Evolutionary conservation across 1,140 invertebrate genomes (phyloP).

Genomic region (Bradysia coprophila): DNA sequence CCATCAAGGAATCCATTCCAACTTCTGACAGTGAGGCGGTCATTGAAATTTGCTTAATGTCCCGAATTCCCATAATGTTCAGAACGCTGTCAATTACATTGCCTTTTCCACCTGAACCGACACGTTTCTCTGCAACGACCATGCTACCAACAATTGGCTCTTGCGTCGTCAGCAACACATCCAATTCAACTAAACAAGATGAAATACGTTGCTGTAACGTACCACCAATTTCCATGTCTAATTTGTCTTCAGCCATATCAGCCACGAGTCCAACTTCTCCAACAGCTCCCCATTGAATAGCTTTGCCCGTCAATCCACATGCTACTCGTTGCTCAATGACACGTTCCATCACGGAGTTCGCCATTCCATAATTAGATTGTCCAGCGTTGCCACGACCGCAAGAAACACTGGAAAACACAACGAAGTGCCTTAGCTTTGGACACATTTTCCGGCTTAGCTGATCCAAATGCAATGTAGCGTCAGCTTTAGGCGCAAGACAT

Average conservation of each 20-base stretch:
- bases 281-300: conserved; percentile 52
- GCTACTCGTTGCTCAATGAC: conserved; percentile 38
- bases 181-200: conserved; percentile 49
- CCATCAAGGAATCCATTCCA: conserved; percentile 81
- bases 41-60: conserved; percentile 41
- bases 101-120: conserved; percentile 29
- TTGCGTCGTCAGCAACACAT: conserved; percentile 43
- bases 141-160: conserved; percentile 54
- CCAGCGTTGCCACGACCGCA: conserved; percentile 78
- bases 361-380: conserved; percentile 72
- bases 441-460: conserved; percentile 33
- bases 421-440: conserved; percentile 38
- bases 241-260: conserved; percentile 62
- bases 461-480: conserved; percentile 39
- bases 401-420: conserved; percentile 73
- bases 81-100: conserved; percentile 43
- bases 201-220: conserved; percentile 68
- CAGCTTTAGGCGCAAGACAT: conserved; percentile 36
- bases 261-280: conserved; percentile 56
- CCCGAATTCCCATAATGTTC: conserved; percentile 36
- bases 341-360: conserved; percentile 54
- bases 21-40: conserved; percentile 64
- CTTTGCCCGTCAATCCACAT: conserved; percentile 39
- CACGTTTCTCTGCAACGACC: conserved; percentile 54
- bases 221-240: conserved; percentile 55